Conservation (phyloP, 1,140 invertebrate species). For the Drosophila takahashii region DNA sequence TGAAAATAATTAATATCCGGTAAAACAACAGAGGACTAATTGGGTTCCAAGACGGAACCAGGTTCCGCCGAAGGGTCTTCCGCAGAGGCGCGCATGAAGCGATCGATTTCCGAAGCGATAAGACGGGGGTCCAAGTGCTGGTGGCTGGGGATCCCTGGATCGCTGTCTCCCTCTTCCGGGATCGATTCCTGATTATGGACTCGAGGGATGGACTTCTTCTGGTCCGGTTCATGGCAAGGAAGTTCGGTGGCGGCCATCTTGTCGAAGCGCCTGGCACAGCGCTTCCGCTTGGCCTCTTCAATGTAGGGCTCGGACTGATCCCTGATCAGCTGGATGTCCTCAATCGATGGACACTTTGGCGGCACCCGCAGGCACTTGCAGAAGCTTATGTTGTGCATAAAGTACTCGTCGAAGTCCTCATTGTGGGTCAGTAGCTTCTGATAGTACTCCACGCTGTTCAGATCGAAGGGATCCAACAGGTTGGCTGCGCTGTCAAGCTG, state of each 20-base stretch:
- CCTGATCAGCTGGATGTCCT: not conserved
- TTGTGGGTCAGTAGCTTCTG: slow-evolving; percentile 42
- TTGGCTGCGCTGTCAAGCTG: slow-evolving; percentile 51
- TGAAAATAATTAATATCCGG: too few relatives aligned
- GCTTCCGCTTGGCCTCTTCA: not conserved
- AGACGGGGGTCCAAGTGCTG: too few relatives aligned
- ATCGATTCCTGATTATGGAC: too few relatives aligned
- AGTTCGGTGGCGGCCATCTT: not conserved
- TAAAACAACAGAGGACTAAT: too few relatives aligned
- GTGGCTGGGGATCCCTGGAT: too few relatives aligned
- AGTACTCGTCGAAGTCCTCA: slow-evolving; percentile 73
- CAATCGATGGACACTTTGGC: not conserved
- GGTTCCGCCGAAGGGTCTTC: too few relatives aligned
- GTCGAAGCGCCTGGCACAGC: not conserved
- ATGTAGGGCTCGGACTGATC: not conserved
- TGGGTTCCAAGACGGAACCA: too few relatives aligned
- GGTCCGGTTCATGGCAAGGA: not conserved
- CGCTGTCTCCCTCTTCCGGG: not conserved
- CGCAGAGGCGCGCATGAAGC: too few relatives aligned
- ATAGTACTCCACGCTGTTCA: slow-evolving; percentile 45
- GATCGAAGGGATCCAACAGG: slow-evolving; percentile 59
- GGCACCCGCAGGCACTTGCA: slow-evolving; percentile 56
- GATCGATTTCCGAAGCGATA: too few relatives aligned
- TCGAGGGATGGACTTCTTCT: not conserved
- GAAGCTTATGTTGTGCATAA: slow-evolving; percentile 59